phyloP scores from a whole-genome alignment of 2,113 vertebrate genomes.

The Mungos mungo region DNA sequence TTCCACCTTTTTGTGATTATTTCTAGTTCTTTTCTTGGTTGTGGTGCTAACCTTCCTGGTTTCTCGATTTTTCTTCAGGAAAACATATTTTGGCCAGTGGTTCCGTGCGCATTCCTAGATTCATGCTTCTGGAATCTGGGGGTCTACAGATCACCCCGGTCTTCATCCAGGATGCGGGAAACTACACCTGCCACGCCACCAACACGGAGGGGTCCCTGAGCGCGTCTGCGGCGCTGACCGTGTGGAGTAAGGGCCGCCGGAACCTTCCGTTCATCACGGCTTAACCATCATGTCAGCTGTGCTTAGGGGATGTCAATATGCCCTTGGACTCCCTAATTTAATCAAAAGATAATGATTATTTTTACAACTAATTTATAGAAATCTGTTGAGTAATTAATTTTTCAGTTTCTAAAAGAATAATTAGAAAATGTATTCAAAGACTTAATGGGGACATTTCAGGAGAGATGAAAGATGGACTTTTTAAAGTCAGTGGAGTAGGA shows the following conservation, averaged over 20 bases:
- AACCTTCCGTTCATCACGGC: constrained; percentile 51
- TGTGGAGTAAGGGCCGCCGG: constrained; percentile 92
- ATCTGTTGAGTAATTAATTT: constrained; percentile 54
- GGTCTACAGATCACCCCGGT: constrained; percentile 91
- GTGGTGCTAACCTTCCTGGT: not conserved
- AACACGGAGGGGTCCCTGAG: constrained; percentile 90
- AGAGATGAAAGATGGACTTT: not conserved
- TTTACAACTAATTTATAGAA: constrained; percentile 72
- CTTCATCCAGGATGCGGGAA: constrained; percentile 91
- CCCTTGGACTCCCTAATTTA: constrained; percentile 68
- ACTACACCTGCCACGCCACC: constrained; percentile 91
- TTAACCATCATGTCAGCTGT: constrained; percentile 49
- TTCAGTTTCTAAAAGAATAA: constrained; percentile 45
- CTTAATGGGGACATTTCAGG: not conserved
- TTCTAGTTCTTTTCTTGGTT: rapidly evolving
- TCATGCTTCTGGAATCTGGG: constrained; percentile 92
- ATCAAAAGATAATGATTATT: constrained; percentile 64
- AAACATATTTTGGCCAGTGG: constrained; percentile 92
- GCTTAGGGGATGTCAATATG: constrained; percentile 67
- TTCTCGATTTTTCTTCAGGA: constrained; percentile 83
- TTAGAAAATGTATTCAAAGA: not conserved
- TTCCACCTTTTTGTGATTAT: not conserved
- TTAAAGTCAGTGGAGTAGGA: not conserved
- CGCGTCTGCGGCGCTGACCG: constrained; percentile 88
- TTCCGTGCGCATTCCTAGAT: constrained; percentile 91